A percentile compares a stretch with the other conserved stretches of the same genome.
Evolutionary conservation across 2,888 invertebrate genomes (phyloP).

Genomic region (Torymus aiolomorphi): DNA sequence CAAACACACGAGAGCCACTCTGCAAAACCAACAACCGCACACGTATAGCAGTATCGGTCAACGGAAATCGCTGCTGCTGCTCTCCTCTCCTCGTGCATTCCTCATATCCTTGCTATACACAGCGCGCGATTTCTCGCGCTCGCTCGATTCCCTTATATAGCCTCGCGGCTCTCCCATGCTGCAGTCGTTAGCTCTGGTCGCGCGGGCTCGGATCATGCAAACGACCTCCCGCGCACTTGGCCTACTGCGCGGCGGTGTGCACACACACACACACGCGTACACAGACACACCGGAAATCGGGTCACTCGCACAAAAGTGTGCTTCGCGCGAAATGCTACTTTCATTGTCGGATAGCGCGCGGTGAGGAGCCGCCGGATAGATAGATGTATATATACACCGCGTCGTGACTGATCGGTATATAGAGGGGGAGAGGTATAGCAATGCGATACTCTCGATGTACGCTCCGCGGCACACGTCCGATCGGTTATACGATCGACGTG

Average conservation of each 20-base stretch:
- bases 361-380: no score
- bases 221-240: constrained; percentile 38
- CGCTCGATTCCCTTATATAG: constrained; percentile 12
- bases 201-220: constrained; percentile 31
- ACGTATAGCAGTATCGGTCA: no score
- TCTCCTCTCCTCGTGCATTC: no score
- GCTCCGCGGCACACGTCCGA: constrained; percentile 2
- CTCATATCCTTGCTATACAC: no score
- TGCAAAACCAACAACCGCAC: no score
- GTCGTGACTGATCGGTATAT: background rate
- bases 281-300: constrained; percentile 69
- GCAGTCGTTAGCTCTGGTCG: no score
- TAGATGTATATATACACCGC: no score
- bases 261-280: constrained; percentile 5
- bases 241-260: background rate
- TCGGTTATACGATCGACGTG: background rate
- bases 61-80: no score
- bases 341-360: constrained; percentile 68
- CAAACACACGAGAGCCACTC: no score
- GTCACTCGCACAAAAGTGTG: constrained; percentile 71
- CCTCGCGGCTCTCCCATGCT: background rate
- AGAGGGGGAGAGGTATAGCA: background rate
- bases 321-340: constrained; percentile 70
- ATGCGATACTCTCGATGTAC: constrained; percentile 14
- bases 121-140: no score